Conservation (phyloP, 2,113 vertebrate genomes). For the Scytalopus superciliaris region DNA sequence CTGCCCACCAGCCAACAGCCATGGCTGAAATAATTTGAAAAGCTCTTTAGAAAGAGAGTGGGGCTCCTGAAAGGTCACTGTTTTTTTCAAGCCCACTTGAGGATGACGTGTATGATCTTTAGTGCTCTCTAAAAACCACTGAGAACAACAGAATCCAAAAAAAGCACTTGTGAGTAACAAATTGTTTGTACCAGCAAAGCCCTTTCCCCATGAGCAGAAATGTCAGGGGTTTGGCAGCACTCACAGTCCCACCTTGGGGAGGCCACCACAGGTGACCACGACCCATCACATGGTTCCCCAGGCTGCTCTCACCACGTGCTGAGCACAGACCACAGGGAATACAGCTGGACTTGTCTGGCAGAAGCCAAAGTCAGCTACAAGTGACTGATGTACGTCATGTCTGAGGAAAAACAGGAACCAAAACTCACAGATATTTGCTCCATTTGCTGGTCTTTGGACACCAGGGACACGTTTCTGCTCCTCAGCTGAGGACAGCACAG, state of each 20-base stretch:
- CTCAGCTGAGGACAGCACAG: neutral
- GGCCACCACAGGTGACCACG: neutral
- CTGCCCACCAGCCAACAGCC: neutral
- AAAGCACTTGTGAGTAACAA: rapidly evolving
- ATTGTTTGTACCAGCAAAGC: neutral
- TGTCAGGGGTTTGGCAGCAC: neutral
- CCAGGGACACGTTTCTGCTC: neutral
- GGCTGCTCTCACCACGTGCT: neutral
- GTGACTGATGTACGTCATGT: rapidly evolving
- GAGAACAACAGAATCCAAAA: neutral
- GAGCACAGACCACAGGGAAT: neutral
- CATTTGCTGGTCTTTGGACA: neutral
- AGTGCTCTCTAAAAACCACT: neutral
- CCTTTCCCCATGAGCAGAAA: neutral
- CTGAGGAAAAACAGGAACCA: neutral
- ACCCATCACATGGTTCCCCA: neutral
- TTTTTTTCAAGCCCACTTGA: neutral
- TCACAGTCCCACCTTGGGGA: neutral
- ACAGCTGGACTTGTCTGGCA: neutral
- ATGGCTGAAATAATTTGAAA: neutral
- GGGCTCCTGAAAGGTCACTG: neutral
- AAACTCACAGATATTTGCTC: neutral
- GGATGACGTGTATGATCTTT: neutral
- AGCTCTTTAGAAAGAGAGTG: neutral
- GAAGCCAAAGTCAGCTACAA: neutral